A percentile compares a stretch with the other conserved stretches of the same genome.
These are phyloP conservation scores for Julus scanicus DNA, from an alignment of 2,888 invertebrate species.

Conservation along the genomic window DNA sequence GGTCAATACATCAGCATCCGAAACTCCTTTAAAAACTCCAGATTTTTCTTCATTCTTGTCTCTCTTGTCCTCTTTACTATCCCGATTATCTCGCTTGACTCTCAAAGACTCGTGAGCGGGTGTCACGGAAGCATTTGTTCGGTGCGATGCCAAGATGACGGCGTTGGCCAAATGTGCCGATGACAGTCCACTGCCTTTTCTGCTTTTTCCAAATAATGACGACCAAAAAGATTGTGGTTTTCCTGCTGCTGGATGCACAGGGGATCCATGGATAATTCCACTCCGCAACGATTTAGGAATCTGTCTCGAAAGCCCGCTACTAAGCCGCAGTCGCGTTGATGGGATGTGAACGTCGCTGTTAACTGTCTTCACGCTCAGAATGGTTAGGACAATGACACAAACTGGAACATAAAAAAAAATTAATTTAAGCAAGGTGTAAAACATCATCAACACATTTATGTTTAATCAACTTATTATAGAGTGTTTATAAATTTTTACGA, in stretches of 20 bases:
- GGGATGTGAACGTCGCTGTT: conserved; percentile 22
- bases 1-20: not conserved
- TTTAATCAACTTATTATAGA: no score
- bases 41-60: no score
- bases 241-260: not conserved
- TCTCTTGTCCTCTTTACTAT: not conserved
- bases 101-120: not conserved
- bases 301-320: not conserved
- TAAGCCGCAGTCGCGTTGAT: not conserved
- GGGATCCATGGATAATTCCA: not conserved
- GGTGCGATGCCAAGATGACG: not conserved
- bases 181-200: not conserved
- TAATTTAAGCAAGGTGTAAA: no score
- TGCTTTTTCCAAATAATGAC: not conserved
- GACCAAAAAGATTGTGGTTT: not conserved
- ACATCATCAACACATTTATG: no score
- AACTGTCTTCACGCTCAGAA: not conserved
- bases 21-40: not conserved
- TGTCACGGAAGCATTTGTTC: not conserved
- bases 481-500: no score
- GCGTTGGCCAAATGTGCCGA: not conserved
- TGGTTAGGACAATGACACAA: not conserved
- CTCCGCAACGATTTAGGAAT: not conserved
- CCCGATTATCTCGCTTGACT: not conserved
- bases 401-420: not conserved